Percentiles rank a stretch among this genome's conserved stretches.
phyloP scores from a whole-genome alignment of 1,140 invertebrate genomes.

The Danaus plexippus region DNA sequence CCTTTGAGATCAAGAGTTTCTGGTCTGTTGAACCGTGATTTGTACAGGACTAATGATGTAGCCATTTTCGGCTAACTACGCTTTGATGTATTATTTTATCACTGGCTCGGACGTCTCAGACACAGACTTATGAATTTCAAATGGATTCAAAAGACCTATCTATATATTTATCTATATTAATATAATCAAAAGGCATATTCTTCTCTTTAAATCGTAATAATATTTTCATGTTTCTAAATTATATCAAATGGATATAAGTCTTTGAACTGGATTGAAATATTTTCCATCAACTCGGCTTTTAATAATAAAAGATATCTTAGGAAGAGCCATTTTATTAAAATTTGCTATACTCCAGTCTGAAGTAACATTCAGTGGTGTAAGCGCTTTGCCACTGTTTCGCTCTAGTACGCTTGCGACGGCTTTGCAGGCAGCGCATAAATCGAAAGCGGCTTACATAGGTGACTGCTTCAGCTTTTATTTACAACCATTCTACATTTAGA shows the following conservation, averaged over 20 bases:
- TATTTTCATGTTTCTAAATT: too few relatives aligned
- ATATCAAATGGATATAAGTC: too few relatives aligned
- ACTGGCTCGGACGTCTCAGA: neutral
- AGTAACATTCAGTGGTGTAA: constrained; percentile 22
- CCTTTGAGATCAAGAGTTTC: constrained; percentile 54
- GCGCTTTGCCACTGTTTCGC: constrained; percentile 28
- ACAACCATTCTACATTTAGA: constrained; percentile 13
- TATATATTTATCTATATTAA: too few relatives aligned
- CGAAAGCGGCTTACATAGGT: constrained; percentile 42
- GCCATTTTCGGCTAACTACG: constrained; percentile 30
- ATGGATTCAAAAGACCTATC: too few relatives aligned
- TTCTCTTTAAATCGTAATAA: too few relatives aligned
- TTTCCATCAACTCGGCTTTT: too few relatives aligned
- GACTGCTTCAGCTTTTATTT: constrained; percentile 34
- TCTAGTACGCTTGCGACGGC: constrained; percentile 26
- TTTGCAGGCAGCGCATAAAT: constrained; percentile 33
- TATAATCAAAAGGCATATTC: too few relatives aligned
- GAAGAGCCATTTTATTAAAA: constrained; percentile 8
- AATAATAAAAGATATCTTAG: too few relatives aligned
- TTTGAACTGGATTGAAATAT: too few relatives aligned
- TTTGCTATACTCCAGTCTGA: constrained; percentile 15
- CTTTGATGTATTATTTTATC: constrained; percentile 25
- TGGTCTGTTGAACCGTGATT: constrained; percentile 48
- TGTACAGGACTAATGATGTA: constrained; percentile 56
- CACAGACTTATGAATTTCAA: too few relatives aligned